Conservation (phyloP, 2,113 vertebrate genomes). For the Malurus alboscapulatus region DNA sequence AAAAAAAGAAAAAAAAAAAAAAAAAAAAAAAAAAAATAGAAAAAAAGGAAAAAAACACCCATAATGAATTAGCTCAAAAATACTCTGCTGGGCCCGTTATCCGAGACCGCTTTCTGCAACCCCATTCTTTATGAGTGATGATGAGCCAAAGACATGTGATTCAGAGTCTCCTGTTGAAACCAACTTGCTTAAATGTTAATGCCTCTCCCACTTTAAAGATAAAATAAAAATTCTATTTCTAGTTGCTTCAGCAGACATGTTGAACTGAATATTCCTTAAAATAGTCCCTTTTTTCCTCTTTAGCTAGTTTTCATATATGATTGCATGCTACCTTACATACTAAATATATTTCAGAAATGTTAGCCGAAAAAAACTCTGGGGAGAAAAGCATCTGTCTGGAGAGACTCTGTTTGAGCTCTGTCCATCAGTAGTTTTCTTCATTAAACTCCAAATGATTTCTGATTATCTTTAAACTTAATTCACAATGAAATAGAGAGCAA, state of each 20-base stretch:
- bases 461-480: neutral
- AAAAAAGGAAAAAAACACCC: neutral
- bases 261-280: neutral
- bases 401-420: neutral
- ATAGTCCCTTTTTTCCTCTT: neutral
- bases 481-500: neutral
- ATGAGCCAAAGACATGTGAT: conserved; percentile 55
- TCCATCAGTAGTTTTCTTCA: neutral
- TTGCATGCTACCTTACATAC: neutral
- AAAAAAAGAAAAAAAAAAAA: neutral
- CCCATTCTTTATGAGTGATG: conserved; percentile 62
- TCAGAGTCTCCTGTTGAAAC: conserved; percentile 53
- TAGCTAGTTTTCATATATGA: neutral
- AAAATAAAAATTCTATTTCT: conserved; percentile 1
- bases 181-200: conserved; percentile 51
- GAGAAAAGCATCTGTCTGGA: neutral
- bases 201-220: neutral
- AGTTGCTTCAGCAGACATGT: neutral
- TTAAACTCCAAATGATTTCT: neutral
- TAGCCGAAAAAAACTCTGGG: neutral
- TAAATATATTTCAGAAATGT: neutral
- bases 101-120: conserved; percentile 57
- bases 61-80: conserved; percentile 74
- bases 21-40: no score
- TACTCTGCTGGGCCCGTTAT: conserved; percentile 67